Evolutionary conservation across 2,888 invertebrate genomes (phyloP), one percentile per base, ranked within the genome.

Genomic region (Drosophila dives): DNA sequence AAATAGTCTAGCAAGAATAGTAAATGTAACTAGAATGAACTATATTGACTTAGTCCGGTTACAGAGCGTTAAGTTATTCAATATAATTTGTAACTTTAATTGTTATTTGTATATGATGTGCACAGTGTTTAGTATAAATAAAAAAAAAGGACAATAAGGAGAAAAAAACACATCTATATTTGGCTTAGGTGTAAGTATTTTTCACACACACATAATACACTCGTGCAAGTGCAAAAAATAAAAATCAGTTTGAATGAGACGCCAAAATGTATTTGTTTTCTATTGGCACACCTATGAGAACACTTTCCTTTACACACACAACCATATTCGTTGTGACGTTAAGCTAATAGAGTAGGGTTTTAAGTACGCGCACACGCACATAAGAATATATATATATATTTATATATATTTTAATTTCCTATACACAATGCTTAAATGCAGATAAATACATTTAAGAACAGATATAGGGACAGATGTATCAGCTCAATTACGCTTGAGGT

Each of bases 211-310:
- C 20, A 6, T 7, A 33, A 29, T 12, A 8, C 8, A 26, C 12
- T 23, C 26, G 32, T 20, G 56, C 12, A 36, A 36, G 12, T 58
- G 45, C 26, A 40, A 45, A 29, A 71, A 58, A 23, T 23, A 23
- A 51, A 66, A 64, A 63, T 42, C 38, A 33, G 32, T 75, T 75
- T 72, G 60, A 75, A 70, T 50, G 74, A 77, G 74, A 77, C 42
- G 36, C 61, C 70, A 62, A 29, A 49, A 49, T 62, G 48, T 53
- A 65, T 58, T 60, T 55, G 55, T 60, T 72, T 72, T 50, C 65
- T 72, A 72, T 72, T 72, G 72, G 72, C 50, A 64, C 72, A 72
- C 49, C 66, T 59, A 64, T 65, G 56, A 73, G 61, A 72, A 72
- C 66, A 49, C 64, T 67, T 51, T 54, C 26, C 42, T 8, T 56